phyloP scores from a whole-genome alignment of 1,140 invertebrate species.

The Calliphora vicina region DNA sequence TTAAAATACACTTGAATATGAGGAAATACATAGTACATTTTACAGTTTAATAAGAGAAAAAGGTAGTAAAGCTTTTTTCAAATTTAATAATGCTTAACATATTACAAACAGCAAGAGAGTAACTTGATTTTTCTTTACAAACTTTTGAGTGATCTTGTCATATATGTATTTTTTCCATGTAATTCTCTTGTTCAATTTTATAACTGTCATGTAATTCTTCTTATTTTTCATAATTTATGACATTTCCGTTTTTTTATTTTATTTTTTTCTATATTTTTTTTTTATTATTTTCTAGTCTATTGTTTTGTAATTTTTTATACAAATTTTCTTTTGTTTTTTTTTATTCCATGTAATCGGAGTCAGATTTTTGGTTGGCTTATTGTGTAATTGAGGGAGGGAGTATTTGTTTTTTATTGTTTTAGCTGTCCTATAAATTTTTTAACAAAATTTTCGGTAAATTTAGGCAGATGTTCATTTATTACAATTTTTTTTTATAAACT shows the following conservation, averaged over 20 bases:
- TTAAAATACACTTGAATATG: not conserved
- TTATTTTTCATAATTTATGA: conserved; percentile 7
- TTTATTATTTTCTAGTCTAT: not conserved
- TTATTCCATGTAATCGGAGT: conserved; percentile 28
- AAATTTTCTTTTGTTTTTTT: not conserved
- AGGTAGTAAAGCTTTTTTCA: too few species aligned
- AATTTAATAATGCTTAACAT: too few species aligned
- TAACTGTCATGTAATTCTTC: not conserved
- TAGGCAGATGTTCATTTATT: not conserved
- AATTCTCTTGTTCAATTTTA: too few species aligned
- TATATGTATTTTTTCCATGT: too few species aligned
- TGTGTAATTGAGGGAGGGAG: conserved; percentile 28
- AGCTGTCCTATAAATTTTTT: not conserved
- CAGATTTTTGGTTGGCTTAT: conserved; percentile 29
- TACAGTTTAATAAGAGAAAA: too few species aligned
- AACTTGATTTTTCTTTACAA: too few species aligned
- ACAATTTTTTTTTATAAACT: not conserved
- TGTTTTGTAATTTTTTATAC: not conserved
- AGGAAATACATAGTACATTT: too few species aligned
- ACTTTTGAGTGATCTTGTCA: too few species aligned
- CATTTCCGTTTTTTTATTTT: conserved; percentile 15
- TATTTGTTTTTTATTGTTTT: not conserved
- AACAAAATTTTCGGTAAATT: not conserved
- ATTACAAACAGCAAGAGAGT: too few species aligned
- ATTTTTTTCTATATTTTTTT: not conserved